Base-by-base conservation (phyloP, 2,888 invertebrate species). In the Eurytoma californica region DNA sequence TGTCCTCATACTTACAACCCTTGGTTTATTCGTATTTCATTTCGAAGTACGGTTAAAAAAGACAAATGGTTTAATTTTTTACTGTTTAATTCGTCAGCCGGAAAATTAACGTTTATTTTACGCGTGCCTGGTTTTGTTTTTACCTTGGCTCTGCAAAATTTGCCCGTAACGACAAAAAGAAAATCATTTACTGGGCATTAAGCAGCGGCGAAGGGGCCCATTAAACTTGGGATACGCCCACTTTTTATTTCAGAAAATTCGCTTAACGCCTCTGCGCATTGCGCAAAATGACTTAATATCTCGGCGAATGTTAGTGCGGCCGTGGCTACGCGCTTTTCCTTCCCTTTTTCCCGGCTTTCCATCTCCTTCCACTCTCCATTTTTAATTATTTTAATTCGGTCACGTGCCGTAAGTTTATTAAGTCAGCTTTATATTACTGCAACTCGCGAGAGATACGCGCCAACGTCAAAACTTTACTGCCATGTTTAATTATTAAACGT, bases 301-400 rank as follows among this genome's bases (percentile, higher is more conserved):
- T 20, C 68, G 61, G 24, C 24, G 24, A 61, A 68, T 61, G 68
- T 57, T 24, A n/a, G 57, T 9, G 24, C 65, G 24, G 13, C 20
- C 67, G 24, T 24, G 28, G 28, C 3, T 14, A 12, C 18, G 20
- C 57, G 55, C 24, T 65, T 53, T 49, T 39, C n/a, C 49, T 53
- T 65, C 20, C 16, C 12, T 47, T 47, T 66, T 28, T n/a, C 16
- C 13, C 28, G 28, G 7, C 30, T 30, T 30, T 30, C 16, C 57
- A 20, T 55, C 28, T 63, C 39, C 39, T 63, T 16, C 14, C n/a
- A 9, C 39, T 39, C 39, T 39, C 39, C 39, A 39, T 57, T 70
- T 77, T 77, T 77, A 70, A 77, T 77, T 77, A 77, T 65, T 70
- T 77, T 65, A 57, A 77, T 70, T 66, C 3, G 16, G 39, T n/a